Conservation (phyloP, 2,888 invertebrate genomes). For the Parnassius glacialis region DNA sequence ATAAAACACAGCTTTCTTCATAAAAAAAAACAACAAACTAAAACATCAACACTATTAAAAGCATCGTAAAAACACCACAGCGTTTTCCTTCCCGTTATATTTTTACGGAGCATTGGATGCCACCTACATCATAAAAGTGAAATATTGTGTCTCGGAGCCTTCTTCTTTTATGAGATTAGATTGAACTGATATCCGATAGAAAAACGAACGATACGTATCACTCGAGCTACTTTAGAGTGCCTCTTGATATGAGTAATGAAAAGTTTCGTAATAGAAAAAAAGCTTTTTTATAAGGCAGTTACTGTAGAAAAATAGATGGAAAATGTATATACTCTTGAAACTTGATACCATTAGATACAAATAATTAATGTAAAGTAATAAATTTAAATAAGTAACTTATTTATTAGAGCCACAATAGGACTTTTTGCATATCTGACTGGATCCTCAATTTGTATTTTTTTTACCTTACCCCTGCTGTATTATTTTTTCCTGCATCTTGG, state of each 20-base stretch:
- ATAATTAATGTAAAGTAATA: too few relatives aligned
- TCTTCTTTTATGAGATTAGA: constrained; percentile 65
- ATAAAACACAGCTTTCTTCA: constrained; percentile 31
- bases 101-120: constrained; percentile 64
- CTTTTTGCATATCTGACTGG: too few relatives aligned
- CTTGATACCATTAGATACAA: constrained; percentile 6
- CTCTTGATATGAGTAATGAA: constrained; percentile 23
- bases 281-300: constrained; percentile 25
- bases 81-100: constrained; percentile 68
- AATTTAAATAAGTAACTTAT: too few relatives aligned
- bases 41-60: constrained; percentile 59
- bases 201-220: constrained; percentile 41
- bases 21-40: constrained; percentile 47
- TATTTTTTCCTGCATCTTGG: too few relatives aligned
- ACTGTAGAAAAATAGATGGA: constrained; percentile 17
- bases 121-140: constrained; percentile 76
- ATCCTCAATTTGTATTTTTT: too few relatives aligned
- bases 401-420: too few relatives aligned
- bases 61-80: constrained; percentile 57
- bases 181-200: constrained; percentile 70
- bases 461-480: too few relatives aligned
- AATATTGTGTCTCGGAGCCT: constrained; percentile 70
- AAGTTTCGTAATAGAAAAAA: constrained; percentile 27
- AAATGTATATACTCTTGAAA: constrained; percentile 19
- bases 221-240: constrained; percentile 25